A percentile compares a stretch with the other conserved stretches of the same genome.
phyloP scores from a whole-genome alignment of 2,113 vertebrate species.

The Uria lomvia region DNA sequence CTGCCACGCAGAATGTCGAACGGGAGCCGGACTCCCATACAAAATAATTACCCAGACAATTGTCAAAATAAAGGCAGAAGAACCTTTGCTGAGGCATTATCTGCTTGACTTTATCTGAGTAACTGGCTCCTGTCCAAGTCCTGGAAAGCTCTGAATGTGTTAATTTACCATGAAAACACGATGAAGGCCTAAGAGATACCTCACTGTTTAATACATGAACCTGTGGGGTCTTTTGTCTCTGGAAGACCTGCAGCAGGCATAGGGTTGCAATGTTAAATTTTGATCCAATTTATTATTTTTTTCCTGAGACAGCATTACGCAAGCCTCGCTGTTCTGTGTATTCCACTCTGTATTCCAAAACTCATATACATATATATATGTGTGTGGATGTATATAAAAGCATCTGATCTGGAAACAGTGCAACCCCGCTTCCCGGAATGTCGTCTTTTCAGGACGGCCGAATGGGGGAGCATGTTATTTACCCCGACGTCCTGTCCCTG shows the following conservation, averaged over 20 bases:
- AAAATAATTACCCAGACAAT: background rate
- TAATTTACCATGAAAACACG: background rate
- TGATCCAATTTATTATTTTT: background rate
- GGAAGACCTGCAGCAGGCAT: background rate
- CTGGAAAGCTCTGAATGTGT: background rate
- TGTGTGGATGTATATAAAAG: background rate
- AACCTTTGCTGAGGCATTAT: background rate
- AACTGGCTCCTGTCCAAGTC: background rate
- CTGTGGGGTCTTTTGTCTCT: background rate
- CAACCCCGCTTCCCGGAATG: background rate
- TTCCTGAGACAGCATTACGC: background rate
- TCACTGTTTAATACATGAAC: background rate
- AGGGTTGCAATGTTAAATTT: background rate
- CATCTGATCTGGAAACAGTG: background rate
- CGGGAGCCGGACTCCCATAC: background rate
- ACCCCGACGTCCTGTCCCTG: background rate
- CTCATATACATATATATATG: background rate
- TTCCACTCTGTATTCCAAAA: background rate
- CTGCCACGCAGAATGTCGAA: background rate
- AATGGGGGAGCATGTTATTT: background rate
- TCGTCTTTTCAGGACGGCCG: background rate
- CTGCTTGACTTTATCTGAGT: background rate
- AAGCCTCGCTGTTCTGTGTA: background rate
- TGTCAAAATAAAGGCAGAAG: background rate
- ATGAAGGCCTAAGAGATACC: background rate